Percentiles rank a stretch among this genome's conserved stretches.
phyloP scores from a whole-genome alignment of 2,888 invertebrate genomes.

The Caradrina clavipalpis region DNA sequence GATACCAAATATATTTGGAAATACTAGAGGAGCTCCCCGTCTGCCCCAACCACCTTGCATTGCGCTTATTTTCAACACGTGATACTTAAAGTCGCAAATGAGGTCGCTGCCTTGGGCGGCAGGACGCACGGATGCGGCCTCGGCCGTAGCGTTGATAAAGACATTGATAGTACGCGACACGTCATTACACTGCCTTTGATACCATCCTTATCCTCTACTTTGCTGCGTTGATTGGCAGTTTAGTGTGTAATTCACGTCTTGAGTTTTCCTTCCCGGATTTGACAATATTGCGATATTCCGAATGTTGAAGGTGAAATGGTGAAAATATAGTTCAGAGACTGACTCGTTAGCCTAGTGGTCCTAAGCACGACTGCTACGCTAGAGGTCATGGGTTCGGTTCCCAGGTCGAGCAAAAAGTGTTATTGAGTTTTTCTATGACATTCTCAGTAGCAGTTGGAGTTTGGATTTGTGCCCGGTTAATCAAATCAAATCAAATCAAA shows the following conservation, averaged over 20 bases:
- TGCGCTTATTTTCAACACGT: slow-evolving; percentile 47
- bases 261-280: slow-evolving; percentile 23
- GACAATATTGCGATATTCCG: neutral
- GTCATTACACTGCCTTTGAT: slow-evolving; percentile 28
- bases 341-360: no score
- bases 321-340: no score
- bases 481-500: no score
- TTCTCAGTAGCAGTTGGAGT: no score
- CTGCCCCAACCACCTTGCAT: slow-evolving; percentile 21
- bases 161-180: slow-evolving; percentile 39
- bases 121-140: slow-evolving; percentile 56
- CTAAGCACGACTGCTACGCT: no score
- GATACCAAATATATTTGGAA: neutral
- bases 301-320: neutral
- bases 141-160: slow-evolving; percentile 56
- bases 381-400: no score
- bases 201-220: slow-evolving; percentile 50
- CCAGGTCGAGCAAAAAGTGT: no score
- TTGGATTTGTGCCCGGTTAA: no score
- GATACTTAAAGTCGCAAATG: slow-evolving; percentile 38
- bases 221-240: slow-evolving; percentile 18
- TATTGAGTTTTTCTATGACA: no score
- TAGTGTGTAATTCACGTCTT: slow-evolving; percentile 12
- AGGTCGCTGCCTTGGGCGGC: slow-evolving; percentile 53
- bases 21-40: neutral